Conservation (phyloP, 2,888 invertebrate species). For the Ophion slaviceki region DNA sequence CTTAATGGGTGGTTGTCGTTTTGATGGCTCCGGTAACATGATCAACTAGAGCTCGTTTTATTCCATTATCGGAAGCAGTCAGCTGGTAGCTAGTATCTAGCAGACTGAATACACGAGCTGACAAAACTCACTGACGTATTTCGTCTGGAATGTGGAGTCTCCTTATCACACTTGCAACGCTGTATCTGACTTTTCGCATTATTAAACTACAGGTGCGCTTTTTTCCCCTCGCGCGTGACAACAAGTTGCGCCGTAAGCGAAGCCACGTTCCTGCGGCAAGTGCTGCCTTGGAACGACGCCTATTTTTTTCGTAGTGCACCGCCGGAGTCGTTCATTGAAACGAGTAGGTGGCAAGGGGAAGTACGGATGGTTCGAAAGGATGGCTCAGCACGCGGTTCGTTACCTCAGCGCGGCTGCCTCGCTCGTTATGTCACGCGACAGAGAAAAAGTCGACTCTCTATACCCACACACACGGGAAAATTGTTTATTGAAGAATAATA, state of each 20-base stretch:
- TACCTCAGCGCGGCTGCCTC: constrained; percentile 21
- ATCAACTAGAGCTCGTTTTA: neutral
- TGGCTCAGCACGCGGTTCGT: neutral
- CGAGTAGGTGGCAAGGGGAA: neutral
- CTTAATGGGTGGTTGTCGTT: neutral
- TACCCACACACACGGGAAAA: neutral
- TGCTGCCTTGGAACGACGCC: constrained; percentile 19
- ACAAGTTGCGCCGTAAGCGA: neutral
- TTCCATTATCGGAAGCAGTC: neutral
- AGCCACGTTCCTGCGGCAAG: constrained; percentile 24
- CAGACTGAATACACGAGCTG: neutral
- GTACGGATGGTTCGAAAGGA: neutral
- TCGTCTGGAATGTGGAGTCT: neutral
- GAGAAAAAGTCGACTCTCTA: constrained; percentile 3
- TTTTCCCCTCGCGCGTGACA: neutral
- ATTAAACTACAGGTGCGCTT: constrained; percentile 20
- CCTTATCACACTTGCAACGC: neutral
- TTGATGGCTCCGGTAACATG: neutral
- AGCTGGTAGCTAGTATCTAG: neutral
- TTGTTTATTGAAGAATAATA: neutral
- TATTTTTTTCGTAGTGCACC: neutral
- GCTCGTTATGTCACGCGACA: constrained; percentile 33
- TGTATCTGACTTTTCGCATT: neutral
- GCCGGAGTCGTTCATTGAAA: neutral
- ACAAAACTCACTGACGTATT: neutral